Evolutionary conservation across 2,888 invertebrate species (phyloP).

Genomic region (Rhagophthalmus giganteus): DNA sequence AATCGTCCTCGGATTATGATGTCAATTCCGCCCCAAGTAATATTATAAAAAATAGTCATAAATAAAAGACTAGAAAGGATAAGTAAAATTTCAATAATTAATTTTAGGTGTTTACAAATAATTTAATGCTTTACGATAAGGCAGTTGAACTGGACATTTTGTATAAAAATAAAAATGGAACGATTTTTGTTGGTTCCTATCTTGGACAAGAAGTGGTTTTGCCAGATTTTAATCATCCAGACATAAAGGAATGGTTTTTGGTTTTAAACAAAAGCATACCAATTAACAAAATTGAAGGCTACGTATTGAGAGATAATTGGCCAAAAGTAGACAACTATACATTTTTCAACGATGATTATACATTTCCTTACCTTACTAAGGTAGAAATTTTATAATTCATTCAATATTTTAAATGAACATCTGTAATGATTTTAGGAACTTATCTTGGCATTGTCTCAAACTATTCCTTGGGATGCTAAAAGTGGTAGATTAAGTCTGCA

Average conservation of each 20-base stretch:
- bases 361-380: slow-evolving; percentile 59
- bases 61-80: no score
- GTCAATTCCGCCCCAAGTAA: slow-evolving; percentile 45
- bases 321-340: slow-evolving; percentile 54
- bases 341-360: slow-evolving; percentile 45
- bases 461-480: slow-evolving; percentile 59
- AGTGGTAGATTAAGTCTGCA: slow-evolving; percentile 7
- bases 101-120: slow-evolving; percentile 14
- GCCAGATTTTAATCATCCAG: slow-evolving; percentile 45
- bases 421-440: slow-evolving; percentile 44
- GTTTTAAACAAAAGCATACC: slow-evolving; percentile 27
- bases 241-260: slow-evolving; percentile 38
- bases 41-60: no score
- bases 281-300: slow-evolving; percentile 48
- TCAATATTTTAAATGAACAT: no score
- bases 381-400: no score
- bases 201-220: slow-evolving; percentile 44
- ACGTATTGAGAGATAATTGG: slow-evolving; percentile 62
- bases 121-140: slow-evolving; percentile 36
- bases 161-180: slow-evolving; percentile 37
- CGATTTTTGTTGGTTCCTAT: slow-evolving; percentile 42
- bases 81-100: neutral
- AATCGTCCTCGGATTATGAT: slow-evolving; percentile 35
- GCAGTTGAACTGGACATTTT: slow-evolving; percentile 40
- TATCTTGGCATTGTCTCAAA: slow-evolving; percentile 55